Evolutionary conservation across 2,113 vertebrate genomes (phyloP), one percentile per base, ranked within the genome.

Genomic region (Hemicordylus capensis): DNA sequence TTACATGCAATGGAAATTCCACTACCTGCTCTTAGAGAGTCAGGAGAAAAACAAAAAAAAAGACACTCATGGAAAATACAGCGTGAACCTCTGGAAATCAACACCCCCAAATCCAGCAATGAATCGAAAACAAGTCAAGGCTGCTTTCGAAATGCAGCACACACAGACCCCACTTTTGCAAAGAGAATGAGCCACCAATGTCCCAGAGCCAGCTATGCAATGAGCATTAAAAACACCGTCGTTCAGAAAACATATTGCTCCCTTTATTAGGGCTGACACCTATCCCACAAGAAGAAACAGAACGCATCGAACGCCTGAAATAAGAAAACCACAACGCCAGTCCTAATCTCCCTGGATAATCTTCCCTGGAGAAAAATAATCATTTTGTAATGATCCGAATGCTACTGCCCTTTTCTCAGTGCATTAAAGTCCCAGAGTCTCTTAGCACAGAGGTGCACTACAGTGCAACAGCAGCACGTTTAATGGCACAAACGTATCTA

Each of bases 251-350:
- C 1, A 19, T 56, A 89, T 77, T 39, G 76, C 72, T 81, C 66
- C 87, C 54, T 77, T 88, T 81, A 91, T 87, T 48, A 46, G 85
- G 78, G 88, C 61, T 77, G 89, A 90, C 86, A 83, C 59, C 15
- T 0, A 67, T 46, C 85, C 85, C 79, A 83, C 79, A 84, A 90
- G 89, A 76, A 9, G 48, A 78, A 12, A 56, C 4, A 84, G 31
- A 80, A 66, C 64, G 82, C 6, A 88, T 39, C 76, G 89, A 78
- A 17, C 44, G 84, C 56, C 76, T 85, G 85, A 85, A 91, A 84
- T 19, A 81, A 89, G 79, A 28, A 82, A 37, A 93, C 83, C 72
- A 61, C 42, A 64, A 42, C 84, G 70, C 85, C n/a, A 88, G 74
- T 69, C 48, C 28, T 2, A 7, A 88, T 72, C 72, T 76, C 73